Conservation (phyloP, 2,888 invertebrate species). For the Steinernema hermaphroditum region DNA sequence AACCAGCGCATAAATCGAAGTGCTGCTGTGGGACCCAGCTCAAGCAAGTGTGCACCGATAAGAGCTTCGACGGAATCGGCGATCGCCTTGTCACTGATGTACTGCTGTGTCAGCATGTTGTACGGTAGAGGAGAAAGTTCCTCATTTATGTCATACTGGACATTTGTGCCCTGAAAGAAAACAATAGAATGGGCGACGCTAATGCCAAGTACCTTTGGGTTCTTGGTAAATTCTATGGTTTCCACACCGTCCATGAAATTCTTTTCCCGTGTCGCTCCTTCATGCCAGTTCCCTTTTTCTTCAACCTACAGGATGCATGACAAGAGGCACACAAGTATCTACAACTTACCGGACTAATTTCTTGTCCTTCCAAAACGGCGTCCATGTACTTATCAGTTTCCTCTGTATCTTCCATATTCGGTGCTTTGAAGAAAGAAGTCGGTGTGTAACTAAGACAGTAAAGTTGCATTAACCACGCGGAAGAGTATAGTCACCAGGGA, state of each 20-base stretch:
- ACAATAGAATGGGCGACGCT: not conserved
- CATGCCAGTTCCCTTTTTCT: slow-evolving; percentile 50
- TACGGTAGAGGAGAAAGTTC: slow-evolving; percentile 69
- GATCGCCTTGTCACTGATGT: slow-evolving; percentile 79
- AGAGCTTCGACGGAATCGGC: slow-evolving; percentile 98
- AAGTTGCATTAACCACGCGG: not conserved
- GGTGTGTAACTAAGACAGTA: slow-evolving; percentile 75
- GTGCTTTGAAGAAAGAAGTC: slow-evolving; percentile 49
- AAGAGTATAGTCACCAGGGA: slow-evolving; percentile 78
- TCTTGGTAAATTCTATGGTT: slow-evolving; percentile 47
- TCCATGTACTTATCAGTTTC: slow-evolving; percentile 54
- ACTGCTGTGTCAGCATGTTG: slow-evolving; percentile 93
- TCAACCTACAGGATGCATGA: too few relatives aligned
- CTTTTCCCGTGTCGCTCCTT: slow-evolving; percentile 33
- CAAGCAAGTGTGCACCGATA: slow-evolving; percentile 92
- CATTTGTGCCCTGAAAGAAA: not conserved
- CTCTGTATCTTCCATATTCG: slow-evolving; percentile 52
- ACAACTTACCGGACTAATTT: slow-evolving; percentile 1
- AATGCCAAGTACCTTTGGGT: not conserved
- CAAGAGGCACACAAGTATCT: too few relatives aligned
- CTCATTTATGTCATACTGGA: slow-evolving; percentile 11
- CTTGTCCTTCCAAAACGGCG: slow-evolving; percentile 44
- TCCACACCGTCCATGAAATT: slow-evolving; percentile 50
- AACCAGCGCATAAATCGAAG: slow-evolving; percentile 93
- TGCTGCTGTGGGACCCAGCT: slow-evolving; percentile 78